Evolutionary conservation across 2,797 vertebrate genomes (phyloP), one percentile per base, ranked within the genome.

Genomic region (Etheostoma nigrum): DNA sequence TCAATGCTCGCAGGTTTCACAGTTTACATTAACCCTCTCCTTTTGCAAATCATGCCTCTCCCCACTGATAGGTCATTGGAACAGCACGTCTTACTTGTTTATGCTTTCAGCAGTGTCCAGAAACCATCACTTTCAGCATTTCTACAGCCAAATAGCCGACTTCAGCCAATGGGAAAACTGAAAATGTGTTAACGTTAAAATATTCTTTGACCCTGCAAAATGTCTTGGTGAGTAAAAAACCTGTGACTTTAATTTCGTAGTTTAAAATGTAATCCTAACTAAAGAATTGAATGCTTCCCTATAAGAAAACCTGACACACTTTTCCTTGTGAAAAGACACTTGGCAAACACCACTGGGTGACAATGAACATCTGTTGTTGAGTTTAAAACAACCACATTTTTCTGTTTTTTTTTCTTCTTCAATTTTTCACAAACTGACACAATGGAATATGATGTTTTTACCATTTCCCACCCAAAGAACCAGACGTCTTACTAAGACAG

Each of bases 201-300:
- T 6, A 55, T 1, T 4, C 54, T n/a, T 54, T 51, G 23, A 78
- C 58, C 52, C 30, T 67, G 30, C 33, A 61, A 67, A 47, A 4
- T 47, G n/a, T 25, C 57, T 61, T 54, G 54, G 48, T 44, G 23
- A 66, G 33, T 27, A 13, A 21, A 25, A 42, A 14, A 49, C 4
- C 19, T 65, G 30, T 49, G 44, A 36, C 9, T 54, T 67, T 33
- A 23, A 60, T 63, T 58, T 78, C 21, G n/a, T 40, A 40, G 27
- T 53, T 51, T 51, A 33, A 33, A 19, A 40, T 52, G 5, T 47
- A 8, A 61, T 45, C 45, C 59, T 15, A 33, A 44, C 9, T 5
- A 18, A 70, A 64, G 14, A 40, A 66, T 55, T 55, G 61, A 70
- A 70, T 15, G 30, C 30, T 49, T 6, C 45, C 11, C 36, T 49